A percentile compares a stretch with the other conserved stretches of the same genome.
Conservation (phyloP, 2,888 invertebrate species). For the Emmelina monodactyla region DNA sequence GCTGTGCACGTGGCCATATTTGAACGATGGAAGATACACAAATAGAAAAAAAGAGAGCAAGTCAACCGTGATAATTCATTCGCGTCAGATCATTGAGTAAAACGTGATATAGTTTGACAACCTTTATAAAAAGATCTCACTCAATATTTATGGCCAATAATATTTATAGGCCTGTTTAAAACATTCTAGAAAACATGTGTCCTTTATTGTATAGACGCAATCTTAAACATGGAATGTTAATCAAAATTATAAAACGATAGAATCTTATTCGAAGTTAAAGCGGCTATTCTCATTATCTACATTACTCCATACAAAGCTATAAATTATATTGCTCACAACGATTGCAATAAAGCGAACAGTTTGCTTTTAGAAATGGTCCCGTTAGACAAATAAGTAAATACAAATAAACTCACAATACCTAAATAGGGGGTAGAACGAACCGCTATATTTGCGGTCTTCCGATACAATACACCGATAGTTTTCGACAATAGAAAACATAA, state of each 20-base stretch:
- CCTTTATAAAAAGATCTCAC: too few species aligned
- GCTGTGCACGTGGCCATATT: slow-evolving; percentile 30
- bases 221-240: background rate
- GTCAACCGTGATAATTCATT: slow-evolving; percentile 28
- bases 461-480: slow-evolving; percentile 15
- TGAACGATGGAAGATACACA: slow-evolving; percentile 25
- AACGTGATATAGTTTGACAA: too few species aligned
- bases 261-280: background rate
- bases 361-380: slow-evolving; percentile 27
- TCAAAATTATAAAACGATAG: background rate
- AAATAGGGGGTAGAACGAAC: too few species aligned
- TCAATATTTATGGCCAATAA: too few species aligned
- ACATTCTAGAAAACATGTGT: background rate
- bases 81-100: too few species aligned
- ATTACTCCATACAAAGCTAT: background rate
- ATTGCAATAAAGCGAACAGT: slow-evolving; percentile 15
- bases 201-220: background rate
- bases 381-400: slow-evolving; percentile 30
- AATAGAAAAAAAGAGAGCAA: slow-evolving; percentile 21
- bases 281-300: background rate
- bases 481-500: slow-evolving; percentile 10
- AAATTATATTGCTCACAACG: background rate
- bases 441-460: slow-evolving; percentile 18
- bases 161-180: too few species aligned
- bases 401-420: slow-evolving; percentile 22